Conservation (phyloP, 2,113 vertebrate species). For the Crypturellus undulatus region DNA sequence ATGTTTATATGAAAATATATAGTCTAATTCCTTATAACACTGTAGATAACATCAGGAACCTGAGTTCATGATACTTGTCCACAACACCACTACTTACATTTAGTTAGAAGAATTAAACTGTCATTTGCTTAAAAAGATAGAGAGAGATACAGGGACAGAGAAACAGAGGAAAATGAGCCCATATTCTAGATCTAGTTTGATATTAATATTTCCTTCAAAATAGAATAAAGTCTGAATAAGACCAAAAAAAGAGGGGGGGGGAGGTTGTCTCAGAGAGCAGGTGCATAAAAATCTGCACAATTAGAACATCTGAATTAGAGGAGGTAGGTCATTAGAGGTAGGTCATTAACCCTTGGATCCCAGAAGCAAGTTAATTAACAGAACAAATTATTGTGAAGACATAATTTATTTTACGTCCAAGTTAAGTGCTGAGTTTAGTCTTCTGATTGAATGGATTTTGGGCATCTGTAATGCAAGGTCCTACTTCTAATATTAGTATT, state of each 20-base stretch:
- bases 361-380: background rate
- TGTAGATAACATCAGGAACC: background rate
- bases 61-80: background rate
- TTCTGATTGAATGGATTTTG: background rate
- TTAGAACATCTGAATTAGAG: background rate
- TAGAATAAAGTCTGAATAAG: background rate
- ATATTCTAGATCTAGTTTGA: background rate
- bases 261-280: background rate
- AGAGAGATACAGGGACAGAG: background rate
- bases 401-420: background rate
- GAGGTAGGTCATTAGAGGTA: background rate
- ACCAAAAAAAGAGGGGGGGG: background rate
- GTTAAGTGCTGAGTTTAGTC: background rate
- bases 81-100: background rate
- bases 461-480: background rate
- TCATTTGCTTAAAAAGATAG: background rate
- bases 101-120: background rate
- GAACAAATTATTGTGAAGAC: background rate
- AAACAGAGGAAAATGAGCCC: background rate
- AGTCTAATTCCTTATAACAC: background rate
- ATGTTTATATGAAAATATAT: no score
- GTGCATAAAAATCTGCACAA: background rate
- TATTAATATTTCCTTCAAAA: background rate
- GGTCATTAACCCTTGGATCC: background rate
- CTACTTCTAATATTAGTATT: background rate